Percentiles rank a stretch among this genome's conserved stretches.
Evolutionary conservation across 2,888 invertebrate genomes (phyloP).

Genomic region (Metacarcinus magister): DNA sequence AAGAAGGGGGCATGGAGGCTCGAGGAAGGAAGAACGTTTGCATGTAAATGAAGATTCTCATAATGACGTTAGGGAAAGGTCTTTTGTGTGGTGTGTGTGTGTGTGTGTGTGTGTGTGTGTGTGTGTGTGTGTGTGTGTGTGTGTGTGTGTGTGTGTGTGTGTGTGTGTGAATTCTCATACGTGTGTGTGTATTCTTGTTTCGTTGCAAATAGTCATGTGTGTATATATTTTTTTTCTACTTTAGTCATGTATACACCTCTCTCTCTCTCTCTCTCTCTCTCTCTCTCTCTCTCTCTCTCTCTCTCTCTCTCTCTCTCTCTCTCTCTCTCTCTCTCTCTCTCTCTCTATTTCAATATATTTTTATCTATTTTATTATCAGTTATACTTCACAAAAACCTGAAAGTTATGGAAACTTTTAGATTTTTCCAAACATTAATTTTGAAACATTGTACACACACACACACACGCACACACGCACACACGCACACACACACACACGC

Average conservation of each 20-base stretch:
- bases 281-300: conserved; percentile 20
- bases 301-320: conserved; percentile 9
- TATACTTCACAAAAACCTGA: too few species aligned
- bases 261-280: neutral
- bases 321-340: neutral
- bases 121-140: too few species aligned
- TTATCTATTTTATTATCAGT: neutral
- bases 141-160: too few species aligned
- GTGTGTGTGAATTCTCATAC: too few species aligned
- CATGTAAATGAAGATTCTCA: conserved; percentile 15
- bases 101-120: too few species aligned
- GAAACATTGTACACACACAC: too few species aligned
- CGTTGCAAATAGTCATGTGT: too few species aligned
- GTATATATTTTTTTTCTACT: neutral
- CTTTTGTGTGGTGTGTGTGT: neutral
- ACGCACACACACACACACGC: too few species aligned
- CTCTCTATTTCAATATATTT: neutral
- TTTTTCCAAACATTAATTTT: too few species aligned
- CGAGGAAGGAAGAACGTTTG: neutral
- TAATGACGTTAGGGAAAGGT: conserved; percentile 7
- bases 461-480: too few species aligned
- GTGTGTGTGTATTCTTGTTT: too few species aligned
- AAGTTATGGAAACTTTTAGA: too few species aligned
- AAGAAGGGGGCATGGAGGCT: neutral
- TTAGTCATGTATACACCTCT: neutral